phyloP scores from a whole-genome alignment of 2,113 vertebrate genomes.

The Entomyzon cyanotis region DNA sequence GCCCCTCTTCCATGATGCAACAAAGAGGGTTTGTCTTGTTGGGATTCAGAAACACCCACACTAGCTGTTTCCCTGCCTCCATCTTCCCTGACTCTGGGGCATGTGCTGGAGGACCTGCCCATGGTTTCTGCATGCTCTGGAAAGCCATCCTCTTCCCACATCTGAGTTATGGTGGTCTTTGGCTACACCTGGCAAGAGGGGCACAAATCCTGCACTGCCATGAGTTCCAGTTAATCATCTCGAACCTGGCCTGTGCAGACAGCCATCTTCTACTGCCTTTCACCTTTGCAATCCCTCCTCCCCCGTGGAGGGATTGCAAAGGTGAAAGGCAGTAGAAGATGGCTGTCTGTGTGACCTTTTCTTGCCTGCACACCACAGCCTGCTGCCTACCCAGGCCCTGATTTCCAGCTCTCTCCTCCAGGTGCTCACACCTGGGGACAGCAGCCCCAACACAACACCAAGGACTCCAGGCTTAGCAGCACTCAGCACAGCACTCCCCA shows the following conservation, averaged over 20 bases:
- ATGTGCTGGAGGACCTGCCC: neutral
- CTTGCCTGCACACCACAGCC: neutral
- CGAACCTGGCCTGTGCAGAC: neutral
- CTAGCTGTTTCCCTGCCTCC: neutral
- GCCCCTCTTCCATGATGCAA: neutral
- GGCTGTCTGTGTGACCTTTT: neutral
- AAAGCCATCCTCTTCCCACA: neutral
- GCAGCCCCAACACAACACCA: neutral
- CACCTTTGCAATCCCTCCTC: neutral
- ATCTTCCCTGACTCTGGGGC: rapidly evolving
- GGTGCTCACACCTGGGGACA: neutral
- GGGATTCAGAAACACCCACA: neutral
- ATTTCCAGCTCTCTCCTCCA: neutral
- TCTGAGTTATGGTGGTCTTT: neutral
- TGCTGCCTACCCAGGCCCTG: neutral
- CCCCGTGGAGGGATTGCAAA: too few species aligned
- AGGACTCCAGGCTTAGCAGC: neutral
- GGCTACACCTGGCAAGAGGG: neutral
- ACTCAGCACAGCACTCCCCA: neutral
- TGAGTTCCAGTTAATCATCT: neutral
- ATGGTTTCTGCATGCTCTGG: neutral
- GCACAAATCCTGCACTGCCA: neutral
- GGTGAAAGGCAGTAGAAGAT: too few species aligned
- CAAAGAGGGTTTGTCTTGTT: neutral
- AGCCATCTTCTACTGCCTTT: neutral